phyloP scores from a whole-genome alignment of 2,113 vertebrate species.

The Phalacrocorax carbo region DNA sequence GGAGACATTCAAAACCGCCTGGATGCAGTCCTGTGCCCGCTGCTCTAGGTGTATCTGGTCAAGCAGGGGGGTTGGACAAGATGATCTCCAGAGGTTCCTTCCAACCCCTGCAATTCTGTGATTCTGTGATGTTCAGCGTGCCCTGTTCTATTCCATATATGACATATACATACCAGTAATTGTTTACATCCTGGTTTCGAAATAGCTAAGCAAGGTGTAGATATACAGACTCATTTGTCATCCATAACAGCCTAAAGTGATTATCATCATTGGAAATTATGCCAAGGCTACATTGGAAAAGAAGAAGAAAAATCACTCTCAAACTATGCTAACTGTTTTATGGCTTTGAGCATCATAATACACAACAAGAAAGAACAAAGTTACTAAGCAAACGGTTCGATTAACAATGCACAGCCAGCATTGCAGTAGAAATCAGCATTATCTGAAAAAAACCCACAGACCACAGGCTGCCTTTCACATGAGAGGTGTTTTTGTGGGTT shows the following conservation, averaged over 20 bases:
- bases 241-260: background rate
- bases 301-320: too few relatives aligned
- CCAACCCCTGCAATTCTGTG: too few relatives aligned
- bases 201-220: background rate
- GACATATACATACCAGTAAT: fast-evolving
- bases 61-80: too few relatives aligned
- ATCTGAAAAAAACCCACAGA: background rate
- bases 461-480: background rate
- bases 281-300: background rate
- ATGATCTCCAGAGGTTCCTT: too few relatives aligned
- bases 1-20: too few relatives aligned
- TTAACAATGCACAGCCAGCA: background rate
- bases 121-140: too few relatives aligned
- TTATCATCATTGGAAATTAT: background rate
- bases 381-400: background rate
- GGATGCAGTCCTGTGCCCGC: too few relatives aligned
- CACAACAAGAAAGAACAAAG: background rate
- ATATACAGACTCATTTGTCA: background rate
- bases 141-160: background rate
- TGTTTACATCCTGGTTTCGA: background rate
- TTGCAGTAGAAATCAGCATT: background rate
- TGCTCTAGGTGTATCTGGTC: too few relatives aligned
- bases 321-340: background rate
- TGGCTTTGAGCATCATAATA: background rate
- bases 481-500: too few relatives aligned